phyloP scores from a whole-genome alignment of 2,888 invertebrate genomes.

The Hirudinaria manillensis region DNA sequence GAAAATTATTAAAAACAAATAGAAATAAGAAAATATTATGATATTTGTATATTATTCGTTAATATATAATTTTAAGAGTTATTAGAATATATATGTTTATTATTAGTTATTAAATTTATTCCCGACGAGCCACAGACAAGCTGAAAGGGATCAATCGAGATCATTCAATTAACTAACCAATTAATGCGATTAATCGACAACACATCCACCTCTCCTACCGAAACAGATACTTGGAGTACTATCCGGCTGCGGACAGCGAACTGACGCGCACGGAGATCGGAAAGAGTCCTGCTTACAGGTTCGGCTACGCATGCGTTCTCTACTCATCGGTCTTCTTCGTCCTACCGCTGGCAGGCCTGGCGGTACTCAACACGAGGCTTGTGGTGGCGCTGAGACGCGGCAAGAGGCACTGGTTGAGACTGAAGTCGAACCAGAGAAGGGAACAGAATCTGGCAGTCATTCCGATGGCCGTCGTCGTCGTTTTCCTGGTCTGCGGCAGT shows the following conservation, averaged over 20 bases:
- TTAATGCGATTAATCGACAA: no score
- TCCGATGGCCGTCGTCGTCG: conserved; percentile 42
- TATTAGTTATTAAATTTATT: no score
- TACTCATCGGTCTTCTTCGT: conserved; percentile 42
- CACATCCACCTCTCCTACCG: background rate
- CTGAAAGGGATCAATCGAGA: no score
- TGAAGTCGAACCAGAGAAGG: conserved; percentile 38
- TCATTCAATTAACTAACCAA: no score
- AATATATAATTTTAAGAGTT: no score
- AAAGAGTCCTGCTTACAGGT: conserved; percentile 39
- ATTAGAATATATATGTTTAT: no score
- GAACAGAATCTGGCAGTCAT: conserved; percentile 43
- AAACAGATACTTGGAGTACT: conserved; percentile 36
- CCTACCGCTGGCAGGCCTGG: conserved; percentile 39
- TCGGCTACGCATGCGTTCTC: conserved; percentile 40
- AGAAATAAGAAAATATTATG: no score
- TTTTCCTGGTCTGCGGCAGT: conserved; percentile 42
- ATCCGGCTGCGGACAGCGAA: conserved; percentile 2
- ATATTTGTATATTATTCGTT: no score
- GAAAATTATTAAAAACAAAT: no score
- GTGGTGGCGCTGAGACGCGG: conserved; percentile 39
- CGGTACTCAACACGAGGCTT: conserved; percentile 41
- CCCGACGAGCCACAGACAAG: no score
- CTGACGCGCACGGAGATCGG: conserved; percentile 39
- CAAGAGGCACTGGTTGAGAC: conserved; percentile 40